A percentile compares a stretch with the other conserved stretches of the same genome.
phyloP scores from a whole-genome alignment of 2,797 vertebrate genomes.

The Pangasius krempfi region DNA sequence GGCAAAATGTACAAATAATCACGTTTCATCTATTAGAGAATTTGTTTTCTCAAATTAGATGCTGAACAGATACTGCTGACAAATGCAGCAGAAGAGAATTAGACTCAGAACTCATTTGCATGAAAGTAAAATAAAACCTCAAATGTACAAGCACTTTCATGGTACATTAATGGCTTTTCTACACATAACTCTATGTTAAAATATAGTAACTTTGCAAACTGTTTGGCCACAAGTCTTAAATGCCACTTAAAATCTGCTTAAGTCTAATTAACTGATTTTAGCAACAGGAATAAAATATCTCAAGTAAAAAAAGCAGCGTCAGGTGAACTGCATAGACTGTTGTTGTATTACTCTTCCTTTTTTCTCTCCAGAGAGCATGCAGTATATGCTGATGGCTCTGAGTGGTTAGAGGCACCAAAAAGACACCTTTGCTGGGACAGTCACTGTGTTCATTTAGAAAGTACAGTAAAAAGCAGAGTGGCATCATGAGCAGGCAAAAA shows the following conservation, averaged over 20 bases:
- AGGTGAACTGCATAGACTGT: not conserved
- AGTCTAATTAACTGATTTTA: not conserved
- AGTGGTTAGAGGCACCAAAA: not conserved
- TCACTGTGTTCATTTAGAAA: not conserved
- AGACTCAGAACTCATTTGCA: conserved; percentile 11
- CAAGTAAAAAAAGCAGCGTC: not conserved
- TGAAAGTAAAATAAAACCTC: not conserved
- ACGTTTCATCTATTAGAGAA: conserved; percentile 37
- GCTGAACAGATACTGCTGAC: conserved; percentile 20
- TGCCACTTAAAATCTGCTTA: not conserved
- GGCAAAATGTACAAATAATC: conserved; percentile 36
- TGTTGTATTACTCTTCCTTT: not conserved
- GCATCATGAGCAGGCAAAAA: too few relatives aligned
- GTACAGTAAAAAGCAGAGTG: not conserved
- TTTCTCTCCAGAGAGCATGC: not conserved
- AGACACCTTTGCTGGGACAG: not conserved
- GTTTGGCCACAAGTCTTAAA: not conserved
- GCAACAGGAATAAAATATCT: not conserved
- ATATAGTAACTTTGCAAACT: not conserved
- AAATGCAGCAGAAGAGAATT: conserved; percentile 15
- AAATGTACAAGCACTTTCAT: not conserved
- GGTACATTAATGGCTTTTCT: not conserved
- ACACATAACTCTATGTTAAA: not conserved
- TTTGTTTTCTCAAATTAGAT: conserved; percentile 27
- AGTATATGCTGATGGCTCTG: not conserved